phyloP scores from a whole-genome alignment of 2,888 invertebrate species.

The Lasioglossum calceatum region DNA sequence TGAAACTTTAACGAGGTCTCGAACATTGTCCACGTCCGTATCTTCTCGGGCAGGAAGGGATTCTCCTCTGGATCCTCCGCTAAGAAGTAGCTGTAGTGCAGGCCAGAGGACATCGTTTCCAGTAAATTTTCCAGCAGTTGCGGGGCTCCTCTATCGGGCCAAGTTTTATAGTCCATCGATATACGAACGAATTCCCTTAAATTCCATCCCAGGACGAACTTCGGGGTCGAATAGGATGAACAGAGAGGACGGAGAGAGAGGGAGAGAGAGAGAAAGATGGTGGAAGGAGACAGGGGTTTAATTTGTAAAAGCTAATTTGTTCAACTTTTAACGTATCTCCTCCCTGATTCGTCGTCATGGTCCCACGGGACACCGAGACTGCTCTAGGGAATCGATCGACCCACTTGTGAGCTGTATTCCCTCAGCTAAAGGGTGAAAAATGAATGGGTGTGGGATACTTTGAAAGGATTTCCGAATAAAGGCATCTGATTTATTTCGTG shows the following conservation, averaged over 20 bases:
- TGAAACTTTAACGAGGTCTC: slow-evolving; percentile 69
- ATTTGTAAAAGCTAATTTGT: slow-evolving; percentile 83
- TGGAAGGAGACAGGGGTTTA: slow-evolving; percentile 72
- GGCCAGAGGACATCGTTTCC: slow-evolving; percentile 69
- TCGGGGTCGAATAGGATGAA: slow-evolving; percentile 20
- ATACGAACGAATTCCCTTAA: slow-evolving; percentile 74
- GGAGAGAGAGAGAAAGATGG: background rate
- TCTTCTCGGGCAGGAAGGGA: slow-evolving; percentile 34
- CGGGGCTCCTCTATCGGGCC: slow-evolving; percentile 35
- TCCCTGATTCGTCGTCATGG: slow-evolving; percentile 16
- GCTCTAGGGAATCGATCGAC: slow-evolving; percentile 47
- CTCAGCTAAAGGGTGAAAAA: background rate
- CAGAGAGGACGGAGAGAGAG: background rate
- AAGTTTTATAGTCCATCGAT: slow-evolving; percentile 77
- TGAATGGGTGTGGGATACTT: slow-evolving; percentile 9
- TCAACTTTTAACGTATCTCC: slow-evolving; percentile 76
- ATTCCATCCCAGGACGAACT: slow-evolving; percentile 58
- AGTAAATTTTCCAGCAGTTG: slow-evolving; percentile 73
- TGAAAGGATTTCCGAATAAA: slow-evolving; percentile 13
- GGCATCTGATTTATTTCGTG: slow-evolving; percentile 23
- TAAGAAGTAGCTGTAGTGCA: slow-evolving; percentile 55
- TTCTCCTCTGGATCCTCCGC: slow-evolving; percentile 45
- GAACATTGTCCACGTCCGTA: slow-evolving; percentile 55
- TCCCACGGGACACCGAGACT: slow-evolving; percentile 28
- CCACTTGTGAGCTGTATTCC: slow-evolving; percentile 14